Percentiles rank a stretch among this genome's conserved stretches.
Evolutionary conservation across 2,888 invertebrate species (phyloP).

Genomic region (Oxystoma pomonae): DNA sequence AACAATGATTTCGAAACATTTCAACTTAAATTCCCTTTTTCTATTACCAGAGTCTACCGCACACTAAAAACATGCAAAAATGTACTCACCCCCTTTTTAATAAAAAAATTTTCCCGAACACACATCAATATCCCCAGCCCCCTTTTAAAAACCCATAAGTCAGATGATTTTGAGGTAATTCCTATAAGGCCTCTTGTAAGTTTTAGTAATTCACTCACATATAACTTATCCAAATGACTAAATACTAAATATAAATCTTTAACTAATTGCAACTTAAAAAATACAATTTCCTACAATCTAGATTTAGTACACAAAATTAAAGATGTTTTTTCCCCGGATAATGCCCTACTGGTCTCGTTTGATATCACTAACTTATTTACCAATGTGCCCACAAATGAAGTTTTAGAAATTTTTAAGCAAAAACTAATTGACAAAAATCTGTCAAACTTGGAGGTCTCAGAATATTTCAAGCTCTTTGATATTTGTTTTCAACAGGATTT

Average conservation of each 20-base stretch:
- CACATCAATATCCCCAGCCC: not conserved
- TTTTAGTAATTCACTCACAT: not conserved
- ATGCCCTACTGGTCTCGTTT: not conserved
- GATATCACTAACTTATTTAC: not conserved
- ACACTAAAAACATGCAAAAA: not conserved
- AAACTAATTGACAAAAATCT: not conserved
- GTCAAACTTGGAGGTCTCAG: not conserved
- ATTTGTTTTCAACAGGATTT: not conserved
- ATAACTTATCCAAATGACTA: not conserved
- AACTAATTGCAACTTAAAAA: not conserved
- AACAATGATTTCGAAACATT: not conserved
- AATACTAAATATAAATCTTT: not conserved
- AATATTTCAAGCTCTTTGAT: not conserved
- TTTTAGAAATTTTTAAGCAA: not conserved
- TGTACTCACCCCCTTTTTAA: not conserved
- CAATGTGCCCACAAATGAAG: not conserved
- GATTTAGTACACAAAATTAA: not conserved
- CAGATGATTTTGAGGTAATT: not conserved
- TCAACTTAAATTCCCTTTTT: not conserved
- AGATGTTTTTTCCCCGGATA: not conserved
- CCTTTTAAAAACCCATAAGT: not conserved
- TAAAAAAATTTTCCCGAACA: not conserved
- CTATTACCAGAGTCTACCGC: not conserved
- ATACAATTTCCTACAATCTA: not conserved
- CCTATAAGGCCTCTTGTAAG: not conserved